phyloP scores from a whole-genome alignment of 2,888 invertebrate species.

The Drosophila anomalipes region DNA sequence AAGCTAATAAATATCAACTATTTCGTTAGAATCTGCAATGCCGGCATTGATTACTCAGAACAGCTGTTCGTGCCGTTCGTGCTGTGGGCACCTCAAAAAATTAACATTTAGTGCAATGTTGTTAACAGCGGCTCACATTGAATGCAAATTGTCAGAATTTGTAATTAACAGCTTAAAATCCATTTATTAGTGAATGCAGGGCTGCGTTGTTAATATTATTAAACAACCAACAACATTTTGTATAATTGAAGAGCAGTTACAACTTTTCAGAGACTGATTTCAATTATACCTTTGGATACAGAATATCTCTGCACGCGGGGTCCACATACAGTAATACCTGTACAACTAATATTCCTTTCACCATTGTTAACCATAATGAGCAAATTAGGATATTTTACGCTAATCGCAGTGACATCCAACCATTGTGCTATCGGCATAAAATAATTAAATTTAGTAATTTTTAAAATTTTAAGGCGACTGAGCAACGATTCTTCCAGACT shows the following conservation, averaged over 20 bases:
- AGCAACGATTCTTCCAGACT: conserved; percentile 34
- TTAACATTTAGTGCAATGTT: conserved; percentile 1
- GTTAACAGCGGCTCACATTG: not conserved
- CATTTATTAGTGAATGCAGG: not conserved
- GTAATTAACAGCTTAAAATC: not conserved
- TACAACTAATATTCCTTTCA: no score
- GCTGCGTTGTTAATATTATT: not conserved
- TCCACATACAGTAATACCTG: no score
- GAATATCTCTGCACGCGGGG: no score
- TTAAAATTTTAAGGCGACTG: conserved; percentile 19
- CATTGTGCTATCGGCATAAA: conserved; percentile 30
- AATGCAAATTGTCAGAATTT: no score
- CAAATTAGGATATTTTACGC: conserved; percentile 28
- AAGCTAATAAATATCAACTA: conserved; percentile 1
- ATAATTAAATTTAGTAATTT: conserved; percentile 19
- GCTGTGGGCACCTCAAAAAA: conserved; percentile 19
- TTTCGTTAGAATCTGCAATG: conserved; percentile 41
- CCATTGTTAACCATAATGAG: conserved; percentile 31
- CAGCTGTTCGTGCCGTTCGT: not conserved
- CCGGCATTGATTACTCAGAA: conserved; percentile 28
- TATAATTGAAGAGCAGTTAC: not conserved
- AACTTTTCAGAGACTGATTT: not conserved
- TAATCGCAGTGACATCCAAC: conserved; percentile 21
- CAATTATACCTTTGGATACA: no score
- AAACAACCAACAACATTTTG: not conserved